These are phyloP conservation scores for Ommatoiulus sabulosus DNA, from an alignment of 2,888 invertebrate genomes.

Conservation along the genomic window DNA sequence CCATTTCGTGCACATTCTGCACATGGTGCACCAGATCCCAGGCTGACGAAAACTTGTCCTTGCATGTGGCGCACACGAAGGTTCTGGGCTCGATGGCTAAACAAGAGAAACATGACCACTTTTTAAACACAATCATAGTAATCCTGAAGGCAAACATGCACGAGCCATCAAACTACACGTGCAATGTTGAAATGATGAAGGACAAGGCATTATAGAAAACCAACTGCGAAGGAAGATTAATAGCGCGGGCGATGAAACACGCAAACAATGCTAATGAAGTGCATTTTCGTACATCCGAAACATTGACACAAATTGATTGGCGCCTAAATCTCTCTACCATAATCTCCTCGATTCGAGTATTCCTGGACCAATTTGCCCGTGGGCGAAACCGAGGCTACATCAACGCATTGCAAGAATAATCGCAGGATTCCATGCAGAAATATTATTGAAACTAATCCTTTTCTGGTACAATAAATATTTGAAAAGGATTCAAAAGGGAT, in stretches of 20 bases:
- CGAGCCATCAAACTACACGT: not conserved
- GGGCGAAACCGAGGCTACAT: not conserved
- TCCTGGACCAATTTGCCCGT: not conserved
- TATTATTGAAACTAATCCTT: not conserved
- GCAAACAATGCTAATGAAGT: slow-evolving; percentile 10
- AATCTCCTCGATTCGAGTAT: not conserved
- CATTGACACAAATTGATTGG: slow-evolving; percentile 14
- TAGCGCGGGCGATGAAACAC: not conserved
- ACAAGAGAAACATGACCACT: not conserved
- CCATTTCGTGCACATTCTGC: slow-evolving; percentile 58
- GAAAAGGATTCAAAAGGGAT: not conserved
- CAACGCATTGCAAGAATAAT: not conserved
- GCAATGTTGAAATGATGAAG: not conserved
- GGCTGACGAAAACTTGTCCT: slow-evolving; percentile 58
- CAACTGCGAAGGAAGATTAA: not conserved
- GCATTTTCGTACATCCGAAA: not conserved
- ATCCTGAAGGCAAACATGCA: slow-evolving; percentile 17
- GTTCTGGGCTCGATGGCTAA: slow-evolving; percentile 56
- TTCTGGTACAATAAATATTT: not conserved
- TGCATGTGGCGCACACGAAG: slow-evolving; percentile 58
- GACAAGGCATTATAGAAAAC: not conserved
- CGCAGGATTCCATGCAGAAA: not conserved
- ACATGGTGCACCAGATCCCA: slow-evolving; percentile 60
- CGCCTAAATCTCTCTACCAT: not conserved
- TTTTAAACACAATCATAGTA: not conserved